A percentile compares a stretch with the other conserved stretches of the same genome.
phyloP scores from a whole-genome alignment of 2,797 vertebrate species.

The Phataginus tricuspis region DNA sequence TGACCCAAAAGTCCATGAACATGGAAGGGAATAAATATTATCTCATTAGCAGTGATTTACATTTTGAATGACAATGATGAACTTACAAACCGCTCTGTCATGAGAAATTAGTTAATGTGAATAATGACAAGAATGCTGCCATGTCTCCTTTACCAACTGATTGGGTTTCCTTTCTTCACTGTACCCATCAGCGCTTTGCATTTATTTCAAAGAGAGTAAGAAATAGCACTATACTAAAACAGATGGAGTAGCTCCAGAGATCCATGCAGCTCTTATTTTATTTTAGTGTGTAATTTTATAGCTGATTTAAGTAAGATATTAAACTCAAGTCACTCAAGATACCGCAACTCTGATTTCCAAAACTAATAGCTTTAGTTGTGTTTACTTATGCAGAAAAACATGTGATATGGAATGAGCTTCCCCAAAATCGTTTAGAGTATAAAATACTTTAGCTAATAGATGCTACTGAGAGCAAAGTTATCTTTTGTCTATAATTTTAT shows the following conservation, averaged over 20 bases:
- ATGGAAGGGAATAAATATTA: slow-evolving; percentile 58
- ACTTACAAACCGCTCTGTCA: slow-evolving; percentile 56
- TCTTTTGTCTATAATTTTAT: slow-evolving; percentile 30
- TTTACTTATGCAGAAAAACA: slow-evolving; percentile 12
- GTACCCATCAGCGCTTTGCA: slow-evolving; percentile 35
- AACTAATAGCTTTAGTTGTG: slow-evolving; percentile 47
- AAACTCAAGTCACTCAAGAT: slow-evolving; percentile 52
- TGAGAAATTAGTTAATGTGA: slow-evolving; percentile 61
- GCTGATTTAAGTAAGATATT: slow-evolving; percentile 54
- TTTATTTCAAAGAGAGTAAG: slow-evolving; percentile 50
- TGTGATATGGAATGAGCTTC: background rate
- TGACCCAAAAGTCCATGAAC: slow-evolving; percentile 9
- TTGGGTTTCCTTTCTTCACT: slow-evolving; percentile 27
- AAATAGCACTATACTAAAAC: background rate
- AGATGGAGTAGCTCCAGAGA: background rate
- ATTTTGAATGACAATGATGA: slow-evolving; percentile 28
- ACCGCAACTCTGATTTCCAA: slow-evolving; percentile 25
- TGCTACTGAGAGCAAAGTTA: slow-evolving; percentile 54
- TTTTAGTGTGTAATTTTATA: slow-evolving; percentile 52
- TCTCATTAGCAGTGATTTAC: slow-evolving; percentile 76
- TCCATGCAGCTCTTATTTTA: background rate
- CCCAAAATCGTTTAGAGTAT: background rate
- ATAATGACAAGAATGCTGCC: slow-evolving; percentile 61
- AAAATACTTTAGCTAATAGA: slow-evolving; percentile 3
- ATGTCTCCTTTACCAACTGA: slow-evolving; percentile 54